phyloP scores from a whole-genome alignment of 2,888 invertebrate species.

The Trissonchulus latispiculum region DNA sequence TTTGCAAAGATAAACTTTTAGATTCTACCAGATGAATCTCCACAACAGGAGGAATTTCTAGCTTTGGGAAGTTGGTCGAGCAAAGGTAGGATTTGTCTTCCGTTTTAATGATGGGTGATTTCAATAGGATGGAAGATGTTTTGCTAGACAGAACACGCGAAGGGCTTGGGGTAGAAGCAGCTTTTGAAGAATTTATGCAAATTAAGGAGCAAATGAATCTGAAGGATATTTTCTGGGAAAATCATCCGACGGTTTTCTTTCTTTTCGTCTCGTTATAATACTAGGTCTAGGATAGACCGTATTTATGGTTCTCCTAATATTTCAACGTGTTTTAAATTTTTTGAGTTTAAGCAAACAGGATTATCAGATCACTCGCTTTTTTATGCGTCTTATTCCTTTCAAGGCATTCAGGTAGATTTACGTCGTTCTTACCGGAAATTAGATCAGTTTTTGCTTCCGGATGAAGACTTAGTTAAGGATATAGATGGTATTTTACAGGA shows the following conservation, averaged over 20 bases:
- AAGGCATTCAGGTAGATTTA: neutral
- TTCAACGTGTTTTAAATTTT: too few species aligned
- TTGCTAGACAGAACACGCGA: neutral
- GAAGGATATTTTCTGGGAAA: conserved; percentile 10
- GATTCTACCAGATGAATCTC: neutral
- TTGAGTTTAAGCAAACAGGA: too few species aligned
- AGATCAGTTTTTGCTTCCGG: too few species aligned
- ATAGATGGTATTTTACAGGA: too few species aligned
- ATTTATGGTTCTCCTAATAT: neutral
- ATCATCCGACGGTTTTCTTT: neutral
- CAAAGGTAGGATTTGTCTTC: neutral
- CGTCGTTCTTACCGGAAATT: conserved; percentile 14
- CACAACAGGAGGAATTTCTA: neutral
- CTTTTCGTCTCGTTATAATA: neutral
- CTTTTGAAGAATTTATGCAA: neutral
- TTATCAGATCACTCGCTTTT: neutral
- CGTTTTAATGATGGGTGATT: conserved; percentile 7
- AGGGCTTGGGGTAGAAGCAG: neutral
- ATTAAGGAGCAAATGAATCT: neutral
- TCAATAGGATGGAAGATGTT: conserved; percentile 5
- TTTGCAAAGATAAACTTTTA: too few species aligned
- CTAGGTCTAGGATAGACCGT: conserved; percentile 1
- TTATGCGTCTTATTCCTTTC: too few species aligned
- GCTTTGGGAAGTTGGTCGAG: neutral
- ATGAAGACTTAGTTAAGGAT: too few species aligned